These are phyloP conservation scores for Esox masquinongy DNA, from an alignment of 2,797 vertebrate genomes.

Conservation along the genomic window DNA sequence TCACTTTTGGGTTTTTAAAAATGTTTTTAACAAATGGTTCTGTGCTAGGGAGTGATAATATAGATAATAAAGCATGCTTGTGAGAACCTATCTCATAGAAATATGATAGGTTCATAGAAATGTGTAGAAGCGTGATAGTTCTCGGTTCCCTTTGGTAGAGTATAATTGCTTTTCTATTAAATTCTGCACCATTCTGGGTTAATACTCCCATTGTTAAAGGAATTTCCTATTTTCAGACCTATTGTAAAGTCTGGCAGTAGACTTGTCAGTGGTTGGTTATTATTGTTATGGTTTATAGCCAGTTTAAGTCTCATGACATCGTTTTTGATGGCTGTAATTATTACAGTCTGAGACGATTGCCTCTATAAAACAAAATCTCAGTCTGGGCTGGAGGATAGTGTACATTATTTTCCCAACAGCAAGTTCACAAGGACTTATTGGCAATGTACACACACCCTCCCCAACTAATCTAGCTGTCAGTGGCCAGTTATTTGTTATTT, in stretches of 20 bases:
- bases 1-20: slow-evolving; percentile 1
- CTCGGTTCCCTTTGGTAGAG: neutral
- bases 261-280: slow-evolving; percentile 2
- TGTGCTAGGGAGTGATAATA: neutral
- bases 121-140: neutral
- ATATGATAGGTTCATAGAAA: neutral
- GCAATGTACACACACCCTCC: neutral
- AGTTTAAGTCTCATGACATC: slow-evolving; percentile 35
- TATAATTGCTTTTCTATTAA: neutral
- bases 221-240: neutral
- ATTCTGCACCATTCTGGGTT: neutral
- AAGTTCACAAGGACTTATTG: neutral
- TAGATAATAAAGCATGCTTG: neutral
- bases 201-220: neutral
- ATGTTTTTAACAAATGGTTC: too few relatives aligned
- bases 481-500: neutral
- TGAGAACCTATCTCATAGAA: neutral
- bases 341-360: slow-evolving; percentile 9
- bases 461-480: slow-evolving; percentile 6
- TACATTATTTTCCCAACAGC: neutral
- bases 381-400: slow-evolving; percentile 10
- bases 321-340: slow-evolving; percentile 2
- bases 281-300: slow-evolving; percentile 17
- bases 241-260: neutral
- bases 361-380: slow-evolving; percentile 13